Evolutionary conservation across 2,113 vertebrate species (phyloP).

Genomic region (Dicaeum eximium): DNA sequence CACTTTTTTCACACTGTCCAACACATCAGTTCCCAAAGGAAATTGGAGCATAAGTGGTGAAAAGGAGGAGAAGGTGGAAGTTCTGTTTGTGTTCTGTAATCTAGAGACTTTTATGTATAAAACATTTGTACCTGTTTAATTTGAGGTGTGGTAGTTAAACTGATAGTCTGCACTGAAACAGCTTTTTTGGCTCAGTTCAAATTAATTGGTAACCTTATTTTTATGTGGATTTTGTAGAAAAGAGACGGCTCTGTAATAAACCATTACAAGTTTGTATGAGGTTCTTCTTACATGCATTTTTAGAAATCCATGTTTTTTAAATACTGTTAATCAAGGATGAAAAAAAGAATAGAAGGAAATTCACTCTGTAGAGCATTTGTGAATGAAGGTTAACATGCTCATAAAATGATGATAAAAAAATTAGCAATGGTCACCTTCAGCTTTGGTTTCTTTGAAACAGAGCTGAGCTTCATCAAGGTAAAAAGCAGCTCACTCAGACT

Average conservation of each 20-base stretch:
- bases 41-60: background rate
- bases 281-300: background rate
- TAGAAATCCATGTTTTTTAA: background rate
- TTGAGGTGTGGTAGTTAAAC: background rate
- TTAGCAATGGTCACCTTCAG: background rate
- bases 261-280: background rate
- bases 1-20: background rate
- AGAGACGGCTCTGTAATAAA: background rate
- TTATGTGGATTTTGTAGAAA: background rate
- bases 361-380: background rate
- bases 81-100: background rate
- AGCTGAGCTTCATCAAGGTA: background rate
- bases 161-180: background rate
- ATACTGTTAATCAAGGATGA: background rate
- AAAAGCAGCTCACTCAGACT: background rate
- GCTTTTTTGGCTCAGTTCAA: background rate
- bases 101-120: background rate
- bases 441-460: background rate
- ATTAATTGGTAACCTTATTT: background rate
- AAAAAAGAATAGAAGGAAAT: background rate
- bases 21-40: background rate
- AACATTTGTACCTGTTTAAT: background rate
- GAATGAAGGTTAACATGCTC: background rate
- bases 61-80: background rate
- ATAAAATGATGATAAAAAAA: slow-evolving; percentile 1